Conservation (phyloP, 1,140 invertebrate genomes). For the Zaprionus ornatus region DNA sequence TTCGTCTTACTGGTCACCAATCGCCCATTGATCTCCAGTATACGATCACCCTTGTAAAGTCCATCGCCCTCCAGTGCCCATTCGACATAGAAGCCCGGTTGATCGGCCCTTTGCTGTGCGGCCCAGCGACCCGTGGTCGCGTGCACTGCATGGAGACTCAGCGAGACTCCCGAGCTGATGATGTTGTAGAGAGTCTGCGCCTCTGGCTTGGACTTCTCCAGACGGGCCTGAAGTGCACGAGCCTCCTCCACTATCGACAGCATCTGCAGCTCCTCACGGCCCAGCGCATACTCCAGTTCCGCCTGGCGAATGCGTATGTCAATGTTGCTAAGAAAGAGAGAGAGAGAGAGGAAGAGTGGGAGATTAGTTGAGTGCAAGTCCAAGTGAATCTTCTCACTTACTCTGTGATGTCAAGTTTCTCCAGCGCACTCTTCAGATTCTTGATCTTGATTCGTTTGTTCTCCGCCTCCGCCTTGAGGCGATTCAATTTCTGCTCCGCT, state of each 20-base stretch:
- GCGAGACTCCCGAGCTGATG: slow-evolving; percentile 80
- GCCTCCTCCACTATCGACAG: slow-evolving; percentile 93
- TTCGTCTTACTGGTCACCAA: slow-evolving; percentile 88
- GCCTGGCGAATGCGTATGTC: slow-evolving; percentile 95
- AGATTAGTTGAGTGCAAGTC: slow-evolving; percentile 16
- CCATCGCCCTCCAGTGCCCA: slow-evolving; percentile 91
- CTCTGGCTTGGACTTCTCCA: slow-evolving; percentile 86
- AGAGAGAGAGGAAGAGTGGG: neutral
- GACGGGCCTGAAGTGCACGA: slow-evolving; percentile 89
- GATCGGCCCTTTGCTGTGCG: slow-evolving; percentile 85
- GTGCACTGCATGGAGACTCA: slow-evolving; percentile 87
- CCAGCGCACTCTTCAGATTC: slow-evolving; percentile 89
- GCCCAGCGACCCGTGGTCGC: slow-evolving; percentile 87
- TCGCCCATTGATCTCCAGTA: slow-evolving; percentile 93
- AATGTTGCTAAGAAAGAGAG: slow-evolving; percentile 88
- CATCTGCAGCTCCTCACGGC: slow-evolving; percentile 93
- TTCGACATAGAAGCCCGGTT: slow-evolving; percentile 88
- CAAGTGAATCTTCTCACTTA: slow-evolving; percentile 79
- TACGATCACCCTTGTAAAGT: slow-evolving; percentile 90
- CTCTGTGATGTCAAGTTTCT: slow-evolving; percentile 91
- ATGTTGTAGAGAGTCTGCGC: slow-evolving; percentile 75
- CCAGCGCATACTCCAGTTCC: slow-evolving; percentile 94
- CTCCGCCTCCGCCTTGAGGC: slow-evolving; percentile 88
- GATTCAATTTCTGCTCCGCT: slow-evolving; percentile 88
- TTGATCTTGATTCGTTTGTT: slow-evolving; percentile 90